Percentiles rank a stretch among this genome's conserved stretches.
Evolutionary conservation across 2,113 vertebrate species (phyloP).

Genomic region (crab-eating macaque (Macaca fascicularis)): T2T-MFA8v1.1 NC_088384.1:84980501-84981000

Average conservation of each 20-base stretch:
- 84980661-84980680: not conserved
- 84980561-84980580: not conserved
- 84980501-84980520: accelerated
- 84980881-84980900: not conserved
- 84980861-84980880: not conserved
- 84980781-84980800: not conserved
- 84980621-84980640: not conserved
- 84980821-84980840: not conserved
- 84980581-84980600: not conserved
- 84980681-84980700: not conserved
- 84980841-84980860: not conserved
- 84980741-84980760: not conserved
- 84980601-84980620: not conserved
- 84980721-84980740: not conserved
- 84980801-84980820: not conserved
- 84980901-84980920: not conserved
- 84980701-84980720: not conserved
- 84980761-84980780: not conserved
- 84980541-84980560: no score
- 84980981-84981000: slow-evolving; percentile 93
- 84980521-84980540: not conserved
- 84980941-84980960: slow-evolving; percentile 91
- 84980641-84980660: not conserved
- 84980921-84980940: not conserved
- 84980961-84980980: slow-evolving; percentile 96